phyloP scores from a whole-genome alignment of 23 tunicate species.

The Pegea sp. region DNA sequence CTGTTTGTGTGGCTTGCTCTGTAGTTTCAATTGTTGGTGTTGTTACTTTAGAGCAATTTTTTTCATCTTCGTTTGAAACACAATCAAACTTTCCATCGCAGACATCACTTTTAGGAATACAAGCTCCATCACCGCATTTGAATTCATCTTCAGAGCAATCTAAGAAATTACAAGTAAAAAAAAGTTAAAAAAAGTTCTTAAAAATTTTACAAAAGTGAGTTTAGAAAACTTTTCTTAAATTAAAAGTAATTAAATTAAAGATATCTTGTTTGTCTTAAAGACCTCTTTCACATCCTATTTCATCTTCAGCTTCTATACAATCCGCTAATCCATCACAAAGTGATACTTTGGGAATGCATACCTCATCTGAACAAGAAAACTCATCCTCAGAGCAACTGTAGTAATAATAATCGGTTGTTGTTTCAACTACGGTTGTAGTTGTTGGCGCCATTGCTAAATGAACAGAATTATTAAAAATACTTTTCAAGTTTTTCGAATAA shows the following conservation, averaged over 20 bases:
- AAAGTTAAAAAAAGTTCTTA: background rate
- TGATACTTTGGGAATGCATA: constrained; percentile 1
- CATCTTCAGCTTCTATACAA: constrained; percentile 3
- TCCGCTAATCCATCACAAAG: constrained; percentile 6
- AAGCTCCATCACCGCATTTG: constrained; percentile 23
- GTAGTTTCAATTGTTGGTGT: no score
- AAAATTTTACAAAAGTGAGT: background rate
- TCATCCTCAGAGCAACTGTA: no score
- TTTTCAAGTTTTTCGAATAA: no score
- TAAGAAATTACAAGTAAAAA: background rate
- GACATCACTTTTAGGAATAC: constrained; percentile 3
- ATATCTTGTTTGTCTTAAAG: no score
- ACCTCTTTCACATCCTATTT: constrained; percentile 4
- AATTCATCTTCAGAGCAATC: constrained; percentile 18
- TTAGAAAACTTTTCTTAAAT: background rate
- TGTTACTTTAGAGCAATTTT: no score
- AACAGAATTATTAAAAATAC: no score
- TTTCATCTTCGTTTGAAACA: constrained; percentile 13
- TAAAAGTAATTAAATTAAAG: background rate
- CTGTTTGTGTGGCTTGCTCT: no score
- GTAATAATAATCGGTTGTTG: no score
- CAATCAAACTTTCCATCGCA: constrained; percentile 17
- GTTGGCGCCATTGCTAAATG: no score
- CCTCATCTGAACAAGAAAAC: constrained; percentile 1
- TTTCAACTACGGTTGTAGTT: no score